Percentiles rank a stretch among this genome's conserved stretches.
These are phyloP conservation scores for Sebastes oblongus DNA, from an alignment of 2,797 vertebrate genomes.

Conservation along the genomic window DNA sequence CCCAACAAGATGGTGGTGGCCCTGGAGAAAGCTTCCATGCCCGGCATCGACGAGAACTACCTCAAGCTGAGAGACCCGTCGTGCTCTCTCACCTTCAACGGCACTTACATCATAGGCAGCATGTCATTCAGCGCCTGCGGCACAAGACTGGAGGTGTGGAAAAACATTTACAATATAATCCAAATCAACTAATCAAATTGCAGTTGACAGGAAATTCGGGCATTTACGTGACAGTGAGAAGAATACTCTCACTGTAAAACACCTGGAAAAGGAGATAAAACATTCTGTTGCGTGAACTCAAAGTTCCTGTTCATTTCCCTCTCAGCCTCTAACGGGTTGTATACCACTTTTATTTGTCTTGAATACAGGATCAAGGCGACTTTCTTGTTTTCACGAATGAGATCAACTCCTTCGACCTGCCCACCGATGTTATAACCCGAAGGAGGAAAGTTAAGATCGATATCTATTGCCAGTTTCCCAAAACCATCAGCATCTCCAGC, in stretches of 20 bases:
- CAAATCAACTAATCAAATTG: not conserved
- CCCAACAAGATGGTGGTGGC: conserved; percentile 70
- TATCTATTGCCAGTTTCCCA: conserved; percentile 77
- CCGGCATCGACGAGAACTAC: conserved; percentile 65
- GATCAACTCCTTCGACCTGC: conserved; percentile 68
- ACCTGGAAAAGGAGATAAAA: not conserved
- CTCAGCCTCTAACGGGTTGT: not conserved
- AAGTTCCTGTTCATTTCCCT: not conserved
- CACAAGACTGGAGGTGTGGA: conserved; percentile 71
- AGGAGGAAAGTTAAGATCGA: conserved; percentile 53
- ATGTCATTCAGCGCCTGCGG: conserved; percentile 77
- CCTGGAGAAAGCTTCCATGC: conserved; percentile 69
- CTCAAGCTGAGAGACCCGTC: conserved; percentile 69
- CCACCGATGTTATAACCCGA: conserved; percentile 60
- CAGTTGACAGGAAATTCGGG: not conserved
- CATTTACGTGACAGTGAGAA: not conserved
- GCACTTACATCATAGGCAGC: conserved; percentile 72
- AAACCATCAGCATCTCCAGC: conserved; percentile 62
- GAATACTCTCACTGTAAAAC: not conserved
- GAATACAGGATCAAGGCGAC: conserved; percentile 70
- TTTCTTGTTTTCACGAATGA: conserved; percentile 71
- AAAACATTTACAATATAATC: not conserved
- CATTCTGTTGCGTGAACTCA: not conserved
- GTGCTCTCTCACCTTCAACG: conserved; percentile 75
- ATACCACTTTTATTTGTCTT: not conserved